Evolutionary conservation across 64 coral and sea anemone genomes (phyloP), one percentile per base, ranked within the genome.

Genomic region (Montipora efflorescens): DNA sequence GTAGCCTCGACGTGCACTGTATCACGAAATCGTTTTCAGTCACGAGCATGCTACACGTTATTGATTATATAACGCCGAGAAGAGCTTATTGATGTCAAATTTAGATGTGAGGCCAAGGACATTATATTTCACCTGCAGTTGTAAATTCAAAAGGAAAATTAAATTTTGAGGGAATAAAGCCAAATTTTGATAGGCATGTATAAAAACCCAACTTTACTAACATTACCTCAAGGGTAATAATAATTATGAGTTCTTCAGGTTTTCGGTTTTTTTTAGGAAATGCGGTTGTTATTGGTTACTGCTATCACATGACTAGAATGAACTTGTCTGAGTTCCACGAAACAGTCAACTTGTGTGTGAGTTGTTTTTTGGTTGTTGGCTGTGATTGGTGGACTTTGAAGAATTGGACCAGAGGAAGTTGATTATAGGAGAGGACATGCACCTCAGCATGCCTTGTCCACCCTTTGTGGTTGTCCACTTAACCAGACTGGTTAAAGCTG

Each of bases 341-440:
- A 64, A 64, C 9, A 14, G 3, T 4, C 5, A 21, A 5, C 19
- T 71, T 20, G 19, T 23, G 5, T 71, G 68, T 71, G 8, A 71
- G 21, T 2, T 71, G 68, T 71, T 57, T 6, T 57, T 11, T 57
- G 6, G 6, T 57, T 11, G 11, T 57, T 36, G 6, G 68, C 68
- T 71, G 68, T 71, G 68, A 71, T 71, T 71, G 68, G 68, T 23
- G 68, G 18, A 71, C 14, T 71, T 71, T 71, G 68, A 71, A 71
- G 5, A 23, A 71, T 71, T 0, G 4, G 21, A 2, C 20, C 68
- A 71, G 18, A 21, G 68, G 68, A 21, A 7, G 4, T 7, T 4
- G 68, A 21, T n/a, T 4, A 0, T 21, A 25, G 68, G 18, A 5
- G 6, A 5, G 20, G 1, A 71, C 68, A 15, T 64, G 61, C 61